A percentile compares a stretch with the other conserved stretches of the same genome.
These are phyloP conservation scores for Nothoprocta pentlandii DNA, from an alignment of 2,113 vertebrate species.

Conservation along the genomic window DNA sequence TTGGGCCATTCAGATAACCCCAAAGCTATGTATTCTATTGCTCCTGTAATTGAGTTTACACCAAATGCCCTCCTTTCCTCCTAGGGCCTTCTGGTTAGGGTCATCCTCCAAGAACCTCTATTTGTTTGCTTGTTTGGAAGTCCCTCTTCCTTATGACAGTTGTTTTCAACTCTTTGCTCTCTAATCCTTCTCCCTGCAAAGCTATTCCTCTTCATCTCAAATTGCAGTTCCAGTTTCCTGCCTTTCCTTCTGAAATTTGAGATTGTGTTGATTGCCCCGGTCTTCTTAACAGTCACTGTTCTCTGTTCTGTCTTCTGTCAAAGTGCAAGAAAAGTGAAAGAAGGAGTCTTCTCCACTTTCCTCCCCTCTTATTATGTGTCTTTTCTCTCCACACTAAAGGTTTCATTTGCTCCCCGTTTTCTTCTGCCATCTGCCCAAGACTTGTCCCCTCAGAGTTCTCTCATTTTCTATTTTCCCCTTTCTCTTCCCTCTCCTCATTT, in stretches of 20 bases:
- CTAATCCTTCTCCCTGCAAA: background rate
- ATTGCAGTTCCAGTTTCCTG: background rate
- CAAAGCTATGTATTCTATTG: background rate
- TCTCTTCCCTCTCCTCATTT: background rate
- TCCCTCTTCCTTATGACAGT: background rate
- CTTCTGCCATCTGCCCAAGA: background rate
- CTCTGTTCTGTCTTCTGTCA: background rate
- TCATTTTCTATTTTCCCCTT: background rate
- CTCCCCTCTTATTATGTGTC: background rate
- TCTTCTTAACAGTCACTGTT: rapidly evolving
- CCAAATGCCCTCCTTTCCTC: background rate
- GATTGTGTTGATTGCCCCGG: background rate
- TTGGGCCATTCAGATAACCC: background rate
- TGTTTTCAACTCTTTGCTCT: background rate
- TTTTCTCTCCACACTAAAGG: background rate
- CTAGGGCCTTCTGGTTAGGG: background rate
- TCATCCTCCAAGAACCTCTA: background rate
- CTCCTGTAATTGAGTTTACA: background rate
- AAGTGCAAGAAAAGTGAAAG: background rate
- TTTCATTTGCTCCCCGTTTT: background rate
- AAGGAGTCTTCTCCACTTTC: background rate
- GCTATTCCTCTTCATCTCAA: background rate
- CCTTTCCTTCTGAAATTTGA: background rate
- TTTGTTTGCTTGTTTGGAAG: background rate
- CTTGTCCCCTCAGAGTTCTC: background rate